phyloP scores from a whole-genome alignment of 2,888 invertebrate genomes.

The Xiphydria camelus region DNA sequence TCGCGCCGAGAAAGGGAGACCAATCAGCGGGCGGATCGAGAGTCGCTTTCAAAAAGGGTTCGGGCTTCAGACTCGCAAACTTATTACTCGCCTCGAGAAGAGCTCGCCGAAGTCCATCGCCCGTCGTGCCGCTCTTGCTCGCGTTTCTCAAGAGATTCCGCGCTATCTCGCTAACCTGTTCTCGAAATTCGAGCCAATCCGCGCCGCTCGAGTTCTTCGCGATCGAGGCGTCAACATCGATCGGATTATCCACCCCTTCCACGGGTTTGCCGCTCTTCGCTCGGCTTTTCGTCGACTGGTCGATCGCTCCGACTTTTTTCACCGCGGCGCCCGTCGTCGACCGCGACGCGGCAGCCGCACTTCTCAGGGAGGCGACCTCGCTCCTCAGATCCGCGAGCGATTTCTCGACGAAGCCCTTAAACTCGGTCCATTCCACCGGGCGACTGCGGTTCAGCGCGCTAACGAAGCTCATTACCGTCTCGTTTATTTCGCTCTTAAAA shows the following conservation, averaged over 20 bases:
- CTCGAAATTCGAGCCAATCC: not conserved
- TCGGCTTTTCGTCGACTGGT: too few relatives aligned
- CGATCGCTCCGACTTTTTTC: too few relatives aligned
- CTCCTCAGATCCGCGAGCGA: constrained; percentile 12
- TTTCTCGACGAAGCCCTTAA: constrained; percentile 11
- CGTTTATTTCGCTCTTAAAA: constrained; percentile 22
- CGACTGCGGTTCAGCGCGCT: constrained; percentile 15
- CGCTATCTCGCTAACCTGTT: not conserved
- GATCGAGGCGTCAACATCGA: too few relatives aligned
- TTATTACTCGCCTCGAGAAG: constrained; percentile 5
- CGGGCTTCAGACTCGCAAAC: constrained; percentile 4
- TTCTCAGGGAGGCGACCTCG: constrained; percentile 1
- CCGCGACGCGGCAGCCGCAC: too few relatives aligned
- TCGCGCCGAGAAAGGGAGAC: not conserved
- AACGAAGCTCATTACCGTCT: constrained; percentile 12
- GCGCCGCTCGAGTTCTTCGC: too few relatives aligned
- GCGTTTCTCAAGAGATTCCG: not conserved
- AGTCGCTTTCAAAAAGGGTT: not conserved
- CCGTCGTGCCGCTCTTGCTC: not conserved
- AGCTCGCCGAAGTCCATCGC: constrained; percentile 5
- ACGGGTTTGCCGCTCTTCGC: too few relatives aligned
- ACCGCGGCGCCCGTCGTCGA: too few relatives aligned
- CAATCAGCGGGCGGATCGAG: constrained; percentile 2
- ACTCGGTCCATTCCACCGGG: constrained; percentile 17
- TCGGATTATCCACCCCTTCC: too few relatives aligned